These are phyloP conservation scores for Trididemnum nubilum DNA, from an alignment of 23 tunicate species.

Conservation along the genomic window DNA sequence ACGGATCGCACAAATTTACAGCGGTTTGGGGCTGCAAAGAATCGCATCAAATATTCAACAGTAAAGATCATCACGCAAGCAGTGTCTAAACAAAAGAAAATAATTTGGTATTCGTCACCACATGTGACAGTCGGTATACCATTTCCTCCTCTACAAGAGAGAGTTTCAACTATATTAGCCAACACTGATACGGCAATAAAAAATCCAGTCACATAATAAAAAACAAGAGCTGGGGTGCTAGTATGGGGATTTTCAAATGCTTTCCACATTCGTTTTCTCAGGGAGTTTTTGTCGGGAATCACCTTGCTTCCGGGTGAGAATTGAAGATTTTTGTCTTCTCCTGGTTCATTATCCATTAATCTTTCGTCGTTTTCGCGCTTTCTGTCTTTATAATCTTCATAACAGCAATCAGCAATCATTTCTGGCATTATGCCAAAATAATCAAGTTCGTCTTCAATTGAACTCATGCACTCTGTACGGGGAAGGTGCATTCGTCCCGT, in stretches of 20 bases:
- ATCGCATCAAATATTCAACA: slow-evolving; percentile 85
- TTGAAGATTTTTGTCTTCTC: slow-evolving; percentile 12
- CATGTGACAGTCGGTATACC: slow-evolving; percentile 50
- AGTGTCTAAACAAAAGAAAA: slow-evolving; percentile 93
- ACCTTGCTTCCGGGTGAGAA: slow-evolving; percentile 32
- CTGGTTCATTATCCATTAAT: slow-evolving; percentile 64
- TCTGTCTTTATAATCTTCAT: slow-evolving; percentile 94
- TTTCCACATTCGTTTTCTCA: slow-evolving; percentile 89
- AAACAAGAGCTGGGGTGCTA: slow-evolving; percentile 97
- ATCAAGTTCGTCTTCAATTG: slow-evolving; percentile 91
- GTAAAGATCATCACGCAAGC: slow-evolving; percentile 99
- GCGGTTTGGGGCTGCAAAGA: slow-evolving; percentile 95
- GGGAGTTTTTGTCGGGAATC: slow-evolving; percentile 44
- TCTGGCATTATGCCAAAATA: slow-evolving; percentile 95
- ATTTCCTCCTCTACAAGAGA: slow-evolving; percentile 69
- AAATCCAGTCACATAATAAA: slow-evolving; percentile 98
- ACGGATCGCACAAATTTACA: slow-evolving; percentile 96
- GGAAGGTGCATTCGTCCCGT: slow-evolving; percentile 98
- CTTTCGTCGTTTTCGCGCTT: slow-evolving; percentile 94
- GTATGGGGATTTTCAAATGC: slow-evolving; percentile 97
- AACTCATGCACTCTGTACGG: slow-evolving; percentile 91
- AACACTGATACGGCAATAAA: slow-evolving; percentile 99
- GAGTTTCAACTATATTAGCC: slow-evolving; percentile 98
- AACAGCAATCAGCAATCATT: slow-evolving; percentile 96
- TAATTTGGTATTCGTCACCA: slow-evolving; percentile 76